phyloP scores from a whole-genome alignment of 2,888 invertebrate species.

The Orthonevra nobilis region DNA sequence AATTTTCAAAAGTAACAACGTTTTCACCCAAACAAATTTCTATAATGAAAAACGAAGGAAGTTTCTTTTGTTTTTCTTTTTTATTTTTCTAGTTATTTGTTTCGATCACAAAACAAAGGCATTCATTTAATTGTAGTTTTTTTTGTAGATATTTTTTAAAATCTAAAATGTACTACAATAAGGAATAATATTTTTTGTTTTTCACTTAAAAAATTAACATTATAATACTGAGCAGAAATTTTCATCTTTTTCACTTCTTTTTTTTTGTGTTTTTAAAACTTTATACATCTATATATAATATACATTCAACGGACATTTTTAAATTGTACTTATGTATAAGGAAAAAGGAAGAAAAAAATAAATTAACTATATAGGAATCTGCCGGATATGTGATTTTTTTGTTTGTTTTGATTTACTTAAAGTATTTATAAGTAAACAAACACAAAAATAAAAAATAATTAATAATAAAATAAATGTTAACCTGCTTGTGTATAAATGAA shows the following conservation, averaged over 20 bases:
- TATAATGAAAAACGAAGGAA: slow-evolving; percentile 25
- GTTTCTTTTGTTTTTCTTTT: neutral
- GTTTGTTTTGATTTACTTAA: slow-evolving; percentile 40
- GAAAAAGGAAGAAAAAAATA: slow-evolving; percentile 64
- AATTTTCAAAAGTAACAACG: slow-evolving; percentile 33
- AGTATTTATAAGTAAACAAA: slow-evolving; percentile 53
- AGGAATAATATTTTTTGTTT: slow-evolving; percentile 34
- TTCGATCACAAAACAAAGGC: slow-evolving; percentile 65
- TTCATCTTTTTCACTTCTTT: slow-evolving; percentile 60
- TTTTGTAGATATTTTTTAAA: slow-evolving; percentile 20
- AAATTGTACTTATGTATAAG: slow-evolving; percentile 41
- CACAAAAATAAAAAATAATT: slow-evolving; percentile 65
- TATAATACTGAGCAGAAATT: slow-evolving; percentile 80
- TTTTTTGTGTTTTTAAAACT: slow-evolving; percentile 42
- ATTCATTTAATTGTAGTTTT: slow-evolving; percentile 44
- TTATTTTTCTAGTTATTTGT: slow-evolving; percentile 19
- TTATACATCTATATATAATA: slow-evolving; percentile 38
- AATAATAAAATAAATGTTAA: slow-evolving; percentile 66
- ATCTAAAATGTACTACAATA: slow-evolving; percentile 38
- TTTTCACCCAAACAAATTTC: slow-evolving; percentile 43
- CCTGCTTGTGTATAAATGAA: slow-evolving; percentile 12
- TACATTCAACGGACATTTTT: slow-evolving; percentile 45
- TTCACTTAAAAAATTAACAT: slow-evolving; percentile 78
- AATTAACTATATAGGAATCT: slow-evolving; percentile 70
- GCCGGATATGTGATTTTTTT: slow-evolving; percentile 52